Evolutionary conservation across 2,113 vertebrate genomes (phyloP), one percentile per base, ranked within the genome.

Genomic region (Gavia stellata): DNA sequence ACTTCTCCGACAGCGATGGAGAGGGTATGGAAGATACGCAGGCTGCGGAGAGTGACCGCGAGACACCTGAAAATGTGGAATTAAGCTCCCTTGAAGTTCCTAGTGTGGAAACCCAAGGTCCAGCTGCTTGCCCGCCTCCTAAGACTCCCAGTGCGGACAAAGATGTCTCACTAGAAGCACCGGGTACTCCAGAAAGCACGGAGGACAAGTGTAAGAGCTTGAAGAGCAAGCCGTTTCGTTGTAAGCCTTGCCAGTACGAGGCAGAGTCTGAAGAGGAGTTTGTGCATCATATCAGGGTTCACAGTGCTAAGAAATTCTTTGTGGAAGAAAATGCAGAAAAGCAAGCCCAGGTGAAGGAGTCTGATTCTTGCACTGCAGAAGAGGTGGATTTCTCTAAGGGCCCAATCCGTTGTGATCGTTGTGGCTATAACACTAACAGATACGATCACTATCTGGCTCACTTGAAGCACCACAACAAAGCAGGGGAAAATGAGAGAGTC

Each of bases 371-470:
- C 28, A 71, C 86, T 12, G 29, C 93, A 3, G 98, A 98, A 53
- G 98, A 98, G 55, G 97, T 97, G 44, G 98, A 98, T 71, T 98
- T 99, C 83, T 98, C 98, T 31, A 99, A 99, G 96, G 99, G 99
- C 17, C 98, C 99, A 53, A 99, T 99, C 82, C 98, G 98, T 25
- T 99, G 99, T 47, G 99, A 99, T 70, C 98, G 99, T 11, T 99
- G 99, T 66, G 99, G 99, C 88, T 99, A 99, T 96, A 99, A 99
- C 97, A 99, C 99, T 95, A 99, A 99, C 97, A 97, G 99, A 71
- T 99, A 99, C 0, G 99, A 99, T 98, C 99, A 99, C 91, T 99
- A 99, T 96, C 98, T 99, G 42, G 99, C 99, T 20, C 99, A 99
- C 96, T 98, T 99, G 92, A 99, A 99, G 24, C 99, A 99, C 96